phyloP scores from a whole-genome alignment of 1,140 invertebrate species.

The Bombus cullumanus region DNA sequence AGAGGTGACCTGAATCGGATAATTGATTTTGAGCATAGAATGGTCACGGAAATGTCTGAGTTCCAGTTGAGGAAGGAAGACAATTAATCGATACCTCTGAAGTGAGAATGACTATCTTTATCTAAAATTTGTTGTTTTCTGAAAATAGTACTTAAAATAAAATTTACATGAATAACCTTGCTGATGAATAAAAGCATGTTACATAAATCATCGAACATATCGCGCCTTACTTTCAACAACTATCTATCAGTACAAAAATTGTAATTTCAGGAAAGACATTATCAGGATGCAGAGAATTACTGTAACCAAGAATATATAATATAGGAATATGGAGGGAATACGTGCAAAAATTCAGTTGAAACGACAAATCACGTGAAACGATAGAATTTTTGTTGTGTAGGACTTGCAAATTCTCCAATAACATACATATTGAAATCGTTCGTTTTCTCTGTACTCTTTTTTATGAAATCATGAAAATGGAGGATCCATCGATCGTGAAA shows the following conservation, averaged over 20 bases:
- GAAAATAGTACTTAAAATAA: neutral
- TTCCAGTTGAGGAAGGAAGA: neutral
- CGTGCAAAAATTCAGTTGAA: no score
- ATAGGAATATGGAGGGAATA: no score
- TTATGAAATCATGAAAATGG: slow-evolving; percentile 11
- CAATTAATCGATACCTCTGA: neutral
- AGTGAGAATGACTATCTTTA: neutral
- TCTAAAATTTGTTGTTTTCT: neutral
- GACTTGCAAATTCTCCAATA: neutral
- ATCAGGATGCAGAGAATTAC: neutral
- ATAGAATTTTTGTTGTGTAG: neutral
- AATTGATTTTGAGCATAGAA: neutral
- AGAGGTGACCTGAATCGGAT: neutral
- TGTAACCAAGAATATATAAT: neutral
- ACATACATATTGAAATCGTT: neutral
- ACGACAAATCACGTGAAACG: neutral
- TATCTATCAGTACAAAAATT: neutral
- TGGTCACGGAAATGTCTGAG: neutral
- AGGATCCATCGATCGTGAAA: neutral
- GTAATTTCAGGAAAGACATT: neutral
- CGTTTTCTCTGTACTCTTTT: neutral
- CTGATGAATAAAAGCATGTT: neutral
- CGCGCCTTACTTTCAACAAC: no score
- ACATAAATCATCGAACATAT: no score
- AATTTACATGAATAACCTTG: neutral